Conservation (phyloP, 2,888 invertebrate genomes). For the Yponomeuta evonymella region DNA sequence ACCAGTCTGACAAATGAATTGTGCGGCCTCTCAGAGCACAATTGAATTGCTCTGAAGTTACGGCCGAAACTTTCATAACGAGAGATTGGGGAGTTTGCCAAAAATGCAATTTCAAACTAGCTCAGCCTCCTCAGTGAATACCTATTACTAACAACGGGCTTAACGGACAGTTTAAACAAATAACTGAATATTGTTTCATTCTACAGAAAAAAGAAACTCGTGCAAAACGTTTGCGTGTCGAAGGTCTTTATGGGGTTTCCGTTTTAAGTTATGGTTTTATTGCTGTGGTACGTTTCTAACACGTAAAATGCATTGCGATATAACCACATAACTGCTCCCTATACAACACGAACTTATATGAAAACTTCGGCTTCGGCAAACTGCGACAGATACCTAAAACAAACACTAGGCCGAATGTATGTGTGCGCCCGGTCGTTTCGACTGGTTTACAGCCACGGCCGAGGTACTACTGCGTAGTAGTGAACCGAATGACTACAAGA, state of each 20-base stretch:
- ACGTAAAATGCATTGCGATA: slow-evolving; percentile 24
- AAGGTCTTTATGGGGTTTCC: slow-evolving; percentile 40
- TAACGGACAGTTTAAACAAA: slow-evolving; percentile 22
- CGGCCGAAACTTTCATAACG: slow-evolving; percentile 5
- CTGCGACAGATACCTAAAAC: neutral
- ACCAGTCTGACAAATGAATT: neutral
- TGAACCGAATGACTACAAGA: slow-evolving; percentile 1
- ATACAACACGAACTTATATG: neutral
- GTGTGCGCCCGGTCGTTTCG: neutral
- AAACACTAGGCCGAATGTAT: neutral
- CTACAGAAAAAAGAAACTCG: neutral
- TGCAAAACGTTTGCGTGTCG: slow-evolving; percentile 37
- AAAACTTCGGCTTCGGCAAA: neutral
- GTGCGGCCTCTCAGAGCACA: slow-evolving; percentile 1
- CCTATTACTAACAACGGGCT: neutral
- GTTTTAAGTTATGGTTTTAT: slow-evolving; percentile 41
- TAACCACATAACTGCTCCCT: slow-evolving; percentile 15
- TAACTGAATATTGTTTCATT: neutral
- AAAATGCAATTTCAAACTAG: slow-evolving; percentile 10
- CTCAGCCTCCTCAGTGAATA: slow-evolving; percentile 1
- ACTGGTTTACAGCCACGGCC: neutral
- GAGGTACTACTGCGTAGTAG: neutral
- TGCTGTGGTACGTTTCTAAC: slow-evolving; percentile 22
- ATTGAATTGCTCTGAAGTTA: slow-evolving; percentile 3
- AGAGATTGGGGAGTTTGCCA: slow-evolving; percentile 6